A percentile compares a stretch with the other conserved stretches of the same genome.
phyloP scores from a whole-genome alignment of 1,140 invertebrate genomes.

The Tetramorium parvispinum region DNA sequence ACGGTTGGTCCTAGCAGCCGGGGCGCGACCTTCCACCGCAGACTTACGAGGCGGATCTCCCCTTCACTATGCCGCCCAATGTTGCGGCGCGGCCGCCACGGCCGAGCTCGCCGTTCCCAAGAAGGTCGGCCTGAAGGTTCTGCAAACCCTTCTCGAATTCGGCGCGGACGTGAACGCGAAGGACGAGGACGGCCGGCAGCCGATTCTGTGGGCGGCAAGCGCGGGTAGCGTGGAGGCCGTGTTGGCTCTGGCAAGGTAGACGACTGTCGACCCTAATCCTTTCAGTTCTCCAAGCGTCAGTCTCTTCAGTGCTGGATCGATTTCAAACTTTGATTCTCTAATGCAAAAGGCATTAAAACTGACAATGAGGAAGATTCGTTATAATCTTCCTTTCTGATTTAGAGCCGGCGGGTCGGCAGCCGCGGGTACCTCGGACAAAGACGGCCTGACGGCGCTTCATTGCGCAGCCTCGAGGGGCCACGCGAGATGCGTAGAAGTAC shows the following conservation, averaged over 20 bases:
- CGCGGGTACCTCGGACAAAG: constrained; percentile 87
- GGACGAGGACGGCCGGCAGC: constrained; percentile 96
- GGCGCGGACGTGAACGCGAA: constrained; percentile 93
- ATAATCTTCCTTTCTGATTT: constrained; percentile 18
- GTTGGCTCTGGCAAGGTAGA: constrained; percentile 93
- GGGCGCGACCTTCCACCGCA: constrained; percentile 93
- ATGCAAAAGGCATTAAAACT: not conserved
- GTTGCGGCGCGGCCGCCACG: constrained; percentile 93
- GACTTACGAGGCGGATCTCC: constrained; percentile 98
- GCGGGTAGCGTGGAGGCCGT: constrained; percentile 97
- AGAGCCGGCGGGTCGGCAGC: constrained; percentile 83
- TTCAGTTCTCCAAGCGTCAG: not conserved
- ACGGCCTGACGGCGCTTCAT: constrained; percentile 95
- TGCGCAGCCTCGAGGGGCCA: constrained; percentile 98
- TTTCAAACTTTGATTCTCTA: not conserved
- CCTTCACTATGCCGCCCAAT: constrained; percentile 98
- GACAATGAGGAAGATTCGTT: not conserved
- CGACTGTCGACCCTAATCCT: not conserved
- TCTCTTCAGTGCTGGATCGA: not conserved
- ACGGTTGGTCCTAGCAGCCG: constrained; percentile 93
- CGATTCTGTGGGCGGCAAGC: constrained; percentile 98
- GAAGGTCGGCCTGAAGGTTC: constrained; percentile 91
- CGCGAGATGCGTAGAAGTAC: constrained; percentile 95
- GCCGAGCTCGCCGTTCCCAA: constrained; percentile 86
- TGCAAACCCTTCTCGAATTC: constrained; percentile 93